phyloP scores from a whole-genome alignment of 2,797 vertebrate genomes.

The Emys orbicularis region DNA sequence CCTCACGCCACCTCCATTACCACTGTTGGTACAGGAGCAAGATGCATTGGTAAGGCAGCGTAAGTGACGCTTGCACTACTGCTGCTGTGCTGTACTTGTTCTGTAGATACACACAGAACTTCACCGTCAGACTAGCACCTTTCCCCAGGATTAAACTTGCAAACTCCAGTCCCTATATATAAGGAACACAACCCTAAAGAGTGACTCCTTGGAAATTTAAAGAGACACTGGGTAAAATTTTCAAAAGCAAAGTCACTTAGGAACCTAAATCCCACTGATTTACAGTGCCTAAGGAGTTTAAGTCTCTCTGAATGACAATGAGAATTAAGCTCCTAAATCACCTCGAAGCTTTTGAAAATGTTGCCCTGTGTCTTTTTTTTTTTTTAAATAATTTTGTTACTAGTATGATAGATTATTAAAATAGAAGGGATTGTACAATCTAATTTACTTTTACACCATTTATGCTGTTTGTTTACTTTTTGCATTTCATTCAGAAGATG shows the following conservation, averaged over 20 bases:
- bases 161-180: not conserved
- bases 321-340: too few relatives aligned
- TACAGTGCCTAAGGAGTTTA: too few relatives aligned
- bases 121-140: not conserved
- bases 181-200: not conserved
- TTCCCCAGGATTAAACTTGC: not conserved
- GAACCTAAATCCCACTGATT: too few relatives aligned
- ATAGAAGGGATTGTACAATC: not conserved
- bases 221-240: not conserved
- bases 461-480: conserved; percentile 1
- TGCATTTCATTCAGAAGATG: conserved; percentile 27
- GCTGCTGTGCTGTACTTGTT: not conserved
- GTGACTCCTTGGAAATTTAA: not conserved
- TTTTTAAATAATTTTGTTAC: too few relatives aligned
- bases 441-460: conserved; percentile 26
- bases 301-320: too few relatives aligned
- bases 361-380: too few relatives aligned
- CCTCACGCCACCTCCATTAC: conserved; percentile 10
- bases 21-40: not conserved
- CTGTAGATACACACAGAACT: not conserved
- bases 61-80: not conserved
- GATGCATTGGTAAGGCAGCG: not conserved
- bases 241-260: not conserved
- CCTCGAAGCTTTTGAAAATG: too few relatives aligned
- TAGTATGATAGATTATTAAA: not conserved